Evolutionary conservation across 2,888 invertebrate genomes (phyloP).

Genomic region (Drosophila affinis): DNA sequence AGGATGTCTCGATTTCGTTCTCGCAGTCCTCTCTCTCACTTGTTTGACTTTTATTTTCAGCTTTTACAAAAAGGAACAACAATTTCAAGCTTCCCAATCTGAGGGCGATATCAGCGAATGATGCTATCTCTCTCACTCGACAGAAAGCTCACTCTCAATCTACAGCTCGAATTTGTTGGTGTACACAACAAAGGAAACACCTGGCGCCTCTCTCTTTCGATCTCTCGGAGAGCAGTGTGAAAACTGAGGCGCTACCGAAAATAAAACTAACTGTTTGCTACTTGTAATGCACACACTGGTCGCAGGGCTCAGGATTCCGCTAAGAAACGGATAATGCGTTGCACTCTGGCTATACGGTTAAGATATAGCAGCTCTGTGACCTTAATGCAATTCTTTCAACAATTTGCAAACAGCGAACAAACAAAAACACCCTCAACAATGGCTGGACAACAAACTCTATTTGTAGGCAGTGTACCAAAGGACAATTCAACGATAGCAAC

Average conservation of each 20-base stretch:
- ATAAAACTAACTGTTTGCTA: conserved; percentile 83
- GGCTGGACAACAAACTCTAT: conserved; percentile 36
- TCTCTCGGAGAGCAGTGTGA: conserved; percentile 14
- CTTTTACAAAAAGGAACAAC: conserved; percentile 42
- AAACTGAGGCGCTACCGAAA: conserved; percentile 73
- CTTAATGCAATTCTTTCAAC: conserved; percentile 84
- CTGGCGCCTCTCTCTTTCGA: conserved; percentile 59
- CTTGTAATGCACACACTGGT: conserved; percentile 83
- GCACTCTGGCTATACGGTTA: conserved; percentile 22
- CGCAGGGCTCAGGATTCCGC: conserved; percentile 51
- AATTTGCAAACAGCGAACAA: conserved; percentile 84
- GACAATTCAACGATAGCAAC: conserved; percentile 54
- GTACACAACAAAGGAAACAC: conserved; percentile 65
- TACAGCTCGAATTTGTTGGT: conserved; percentile 64
- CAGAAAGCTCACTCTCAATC: conserved; percentile 68
- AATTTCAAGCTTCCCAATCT: conserved; percentile 54
- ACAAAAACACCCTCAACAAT: conserved; percentile 78
- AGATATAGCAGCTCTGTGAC: conserved; percentile 49
- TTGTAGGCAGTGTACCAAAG: conserved; percentile 56
- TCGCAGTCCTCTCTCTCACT: conserved; percentile 48
- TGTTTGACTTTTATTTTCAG: conserved; percentile 82
- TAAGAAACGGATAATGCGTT: conserved; percentile 1
- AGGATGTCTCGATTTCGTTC: conserved; percentile 49
- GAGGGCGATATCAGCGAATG: conserved; percentile 67
- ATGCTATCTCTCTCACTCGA: background rate